Evolutionary conservation across 2,797 vertebrate species (phyloP), one percentile per base, ranked within the genome.

Genomic region (Tolypeutes matacus): DNA sequence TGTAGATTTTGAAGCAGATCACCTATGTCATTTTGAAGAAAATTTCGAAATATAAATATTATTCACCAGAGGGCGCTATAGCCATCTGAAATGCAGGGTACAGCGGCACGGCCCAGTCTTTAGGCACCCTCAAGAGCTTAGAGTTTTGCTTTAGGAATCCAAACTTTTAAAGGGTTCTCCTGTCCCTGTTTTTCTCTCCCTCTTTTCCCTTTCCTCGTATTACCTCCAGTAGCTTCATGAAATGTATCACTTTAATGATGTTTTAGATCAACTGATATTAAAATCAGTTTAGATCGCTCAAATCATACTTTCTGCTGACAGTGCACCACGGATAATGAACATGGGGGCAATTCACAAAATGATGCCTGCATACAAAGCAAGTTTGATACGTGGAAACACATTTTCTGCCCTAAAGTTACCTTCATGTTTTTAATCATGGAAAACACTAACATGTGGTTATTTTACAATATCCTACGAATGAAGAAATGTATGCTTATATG

Each of bases 41-140:
- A 82, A 78, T 18, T 73, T 29, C 96, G 56, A 92, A 86, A 89
- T 96, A 64, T 36, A n/a, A 81, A 31, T 34, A 3, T 64, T 92
- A 23, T 67, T 97, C 97, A 96, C 95, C 95, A 97, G 97, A 92
- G 95, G 97, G 97, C n/a, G 95, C 97, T 95, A 20, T 92, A 27
- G 27, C 10, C 93, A 92, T 95, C 92, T 93, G 82, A 97, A 97
- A 94, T n/a, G 25, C 84, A 97, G 51, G 12, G 20, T 34, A 12
- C 10, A 62, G 51, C 20, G 13, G 18, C 53, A 10, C 11, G 67
- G 20, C 29, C 27, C 72, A 78, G 17, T 17, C 53, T 82, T 58
- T 31, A 81, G 13, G 34, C 72, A 13, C 12, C 86, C 20, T 46
- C 34, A 69, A 58, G 58, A 51, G 4, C 21, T 91, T 42, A n/a